Evolutionary conservation across 1,140 invertebrate genomes (phyloP), one percentile per base, ranked within the genome.

Genomic region (Tetramorium parvispinum): DNA sequence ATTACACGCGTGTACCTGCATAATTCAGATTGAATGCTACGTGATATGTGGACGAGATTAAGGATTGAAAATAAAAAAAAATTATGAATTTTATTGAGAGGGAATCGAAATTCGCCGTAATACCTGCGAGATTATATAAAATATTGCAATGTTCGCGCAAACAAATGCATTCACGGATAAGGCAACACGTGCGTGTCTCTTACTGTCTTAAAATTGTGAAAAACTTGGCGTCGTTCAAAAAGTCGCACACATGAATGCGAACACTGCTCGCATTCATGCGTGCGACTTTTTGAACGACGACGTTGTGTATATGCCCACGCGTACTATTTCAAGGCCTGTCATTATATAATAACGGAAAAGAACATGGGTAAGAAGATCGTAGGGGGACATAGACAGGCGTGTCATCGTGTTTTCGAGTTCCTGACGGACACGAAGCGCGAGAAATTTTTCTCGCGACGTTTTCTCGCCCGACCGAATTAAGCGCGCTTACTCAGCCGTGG

Each of bases 291-390:
- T 63, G 24, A 86, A 57, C 18, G 77, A 37, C 86, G 83, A 85
- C 76, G 76, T 73, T 85, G 89, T 40, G n/a, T 21, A 6, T 66
- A 40, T 92, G 85, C 91, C 92, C 90, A 93, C 93, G 91, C 91
- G 37, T 89, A 91, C 92, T 93, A 93, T 94, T 93, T 94, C 85
- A 82, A 92, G 90, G 89, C 40, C 46, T 71, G 66, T 73, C 70
- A 85, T 93, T 92, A 86, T 90, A 81, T 88, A 92, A 93, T 88
- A 92, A 93, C 68, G 61, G 37, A 37, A 70, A 70, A 87, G 49
- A 73, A 53, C 73, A 46, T 65, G 43, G 46, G 65, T 51, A 75
- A 70, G 81, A 83, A 51, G 75, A 27, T 85, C 55, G 85, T 61
- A n/a, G 66, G 32, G 61, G 59, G 43, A 76, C 24, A 8, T 37